These are phyloP conservation scores for Diploptera punctata DNA, from an alignment of 2,888 invertebrate genomes.

Conservation along the genomic window DNA sequence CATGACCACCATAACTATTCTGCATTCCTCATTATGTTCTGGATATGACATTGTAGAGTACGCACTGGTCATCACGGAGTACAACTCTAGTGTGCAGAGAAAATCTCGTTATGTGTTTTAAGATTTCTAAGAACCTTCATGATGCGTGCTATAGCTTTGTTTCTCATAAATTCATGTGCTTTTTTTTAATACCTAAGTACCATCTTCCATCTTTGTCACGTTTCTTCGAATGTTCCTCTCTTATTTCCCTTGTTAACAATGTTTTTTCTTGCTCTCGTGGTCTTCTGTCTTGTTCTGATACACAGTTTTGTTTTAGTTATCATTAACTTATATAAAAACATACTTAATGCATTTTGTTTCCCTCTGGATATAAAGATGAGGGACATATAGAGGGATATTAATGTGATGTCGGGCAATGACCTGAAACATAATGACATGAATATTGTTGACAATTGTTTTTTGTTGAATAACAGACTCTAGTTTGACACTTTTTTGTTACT, in stretches of 20 bases:
- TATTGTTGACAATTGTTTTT: conserved; percentile 6
- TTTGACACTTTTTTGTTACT: background rate
- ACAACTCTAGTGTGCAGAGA: too few relatives aligned
- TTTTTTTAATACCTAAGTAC: background rate
- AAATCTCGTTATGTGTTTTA: too few relatives aligned
- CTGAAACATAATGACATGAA: background rate
- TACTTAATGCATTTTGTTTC: conserved; percentile 1
- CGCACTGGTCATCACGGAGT: too few relatives aligned
- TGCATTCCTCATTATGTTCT: too few relatives aligned
- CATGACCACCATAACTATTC: too few relatives aligned
- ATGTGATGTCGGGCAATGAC: background rate
- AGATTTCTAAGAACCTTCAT: too few relatives aligned
- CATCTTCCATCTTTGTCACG: background rate
- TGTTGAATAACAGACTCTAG: background rate
- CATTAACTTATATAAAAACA: background rate
- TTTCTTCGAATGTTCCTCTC: conserved; percentile 12
- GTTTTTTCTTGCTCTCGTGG: background rate
- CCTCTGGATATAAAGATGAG: background rate
- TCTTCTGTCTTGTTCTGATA: background rate
- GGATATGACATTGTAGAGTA: too few relatives aligned
- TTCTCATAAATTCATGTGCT: conserved; percentile 5
- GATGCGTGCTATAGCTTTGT: background rate
- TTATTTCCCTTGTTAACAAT: conserved; percentile 9
- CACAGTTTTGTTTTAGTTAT: conserved; percentile 9
- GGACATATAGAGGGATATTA: background rate